Base-by-base conservation (phyloP, 2,888 invertebrate species). In the Agriopis leucophaearia region DNA sequence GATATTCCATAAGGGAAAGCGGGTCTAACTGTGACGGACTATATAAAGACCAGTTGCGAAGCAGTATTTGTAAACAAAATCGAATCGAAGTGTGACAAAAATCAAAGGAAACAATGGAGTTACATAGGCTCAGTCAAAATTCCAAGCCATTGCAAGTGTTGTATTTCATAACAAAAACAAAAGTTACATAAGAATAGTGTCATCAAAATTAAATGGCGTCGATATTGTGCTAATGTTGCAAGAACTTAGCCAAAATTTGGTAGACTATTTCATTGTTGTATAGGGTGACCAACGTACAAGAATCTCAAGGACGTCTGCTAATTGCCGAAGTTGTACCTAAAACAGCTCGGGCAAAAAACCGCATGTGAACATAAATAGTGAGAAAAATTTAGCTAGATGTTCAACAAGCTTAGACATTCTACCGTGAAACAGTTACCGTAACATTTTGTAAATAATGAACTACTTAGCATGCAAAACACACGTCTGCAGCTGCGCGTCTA, bases 31-130 rank as follows among this genome's bases (percentile, higher is more conserved):
- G 92, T 90, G 71, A 64, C 18, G 40, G 70, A 71, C 80, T 84
- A 75, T 76, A 81, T 82, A 81, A 70, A 77, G 78, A 77, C 75
- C 70, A 73, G 73, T 72, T 73, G 68, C 61, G 63, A 62, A 71
- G 45, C 74, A 73, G 74, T 83, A 86, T 88, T 90, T 88, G 86
- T 89, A 90, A 90, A 91, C 88, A 90, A 85, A 81, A 72, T 65
- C 59, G 35, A 59, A 64, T 48, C 42, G 52, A 58, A 1, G 51
- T 54, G 44, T 50, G 56, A 44, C 50, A 60, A 52, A 65, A 67
- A 42, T 50, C 48, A 40, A 65, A 64, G 51, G 56, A 66, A 64
- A 58, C 42, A 45, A 45, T 64, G 59, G 54, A 42, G 44, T 50
- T 45, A 27, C 56, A 47, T 13, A 13, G 54, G 27, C 27, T 36